Evolutionary conservation across 2,888 invertebrate species (phyloP).

Genomic region (Zaprionus bogoriensis): DNA sequence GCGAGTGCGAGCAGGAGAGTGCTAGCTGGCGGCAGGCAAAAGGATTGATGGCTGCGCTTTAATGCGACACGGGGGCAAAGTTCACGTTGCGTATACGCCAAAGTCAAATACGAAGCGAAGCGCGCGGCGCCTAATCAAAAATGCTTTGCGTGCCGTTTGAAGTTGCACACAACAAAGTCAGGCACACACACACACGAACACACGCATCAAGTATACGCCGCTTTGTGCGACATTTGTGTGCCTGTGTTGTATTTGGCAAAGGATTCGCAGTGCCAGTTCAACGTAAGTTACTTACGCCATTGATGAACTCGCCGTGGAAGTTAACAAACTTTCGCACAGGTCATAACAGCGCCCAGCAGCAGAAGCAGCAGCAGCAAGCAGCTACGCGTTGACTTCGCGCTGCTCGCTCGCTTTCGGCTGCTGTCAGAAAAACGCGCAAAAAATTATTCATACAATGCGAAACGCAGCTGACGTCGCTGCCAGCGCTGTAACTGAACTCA

Average conservation of each 20-base stretch:
- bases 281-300: conserved; percentile 34
- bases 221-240: conserved; percentile 51
- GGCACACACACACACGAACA: conserved; percentile 5
- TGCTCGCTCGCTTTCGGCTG: conserved; percentile 15
- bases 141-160: conserved; percentile 73
- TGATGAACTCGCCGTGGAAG: conserved; percentile 30
- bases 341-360: conserved; percentile 16
- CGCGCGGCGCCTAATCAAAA: conserved; percentile 68
- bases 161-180: conserved; percentile 40
- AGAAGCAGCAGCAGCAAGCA: conserved; percentile 5
- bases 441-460: conserved; percentile 70
- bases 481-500: conserved; percentile 20
- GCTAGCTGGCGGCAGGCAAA: conserved; percentile 45
- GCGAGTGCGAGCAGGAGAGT: no score
- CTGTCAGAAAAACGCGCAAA: conserved; percentile 64
- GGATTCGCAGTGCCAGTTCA: conserved; percentile 24
- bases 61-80: conserved; percentile 47
- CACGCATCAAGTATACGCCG: conserved; percentile 43
- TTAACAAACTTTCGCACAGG: conserved; percentile 19
- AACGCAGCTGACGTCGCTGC: conserved; percentile 42
- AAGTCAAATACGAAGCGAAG: conserved; percentile 59
- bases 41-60: conserved; percentile 71
- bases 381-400: neutral
- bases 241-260: conserved; percentile 54
- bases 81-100: conserved; percentile 72